phyloP scores from a whole-genome alignment of 2,888 invertebrate genomes.

The Epirrita christyi region DNA sequence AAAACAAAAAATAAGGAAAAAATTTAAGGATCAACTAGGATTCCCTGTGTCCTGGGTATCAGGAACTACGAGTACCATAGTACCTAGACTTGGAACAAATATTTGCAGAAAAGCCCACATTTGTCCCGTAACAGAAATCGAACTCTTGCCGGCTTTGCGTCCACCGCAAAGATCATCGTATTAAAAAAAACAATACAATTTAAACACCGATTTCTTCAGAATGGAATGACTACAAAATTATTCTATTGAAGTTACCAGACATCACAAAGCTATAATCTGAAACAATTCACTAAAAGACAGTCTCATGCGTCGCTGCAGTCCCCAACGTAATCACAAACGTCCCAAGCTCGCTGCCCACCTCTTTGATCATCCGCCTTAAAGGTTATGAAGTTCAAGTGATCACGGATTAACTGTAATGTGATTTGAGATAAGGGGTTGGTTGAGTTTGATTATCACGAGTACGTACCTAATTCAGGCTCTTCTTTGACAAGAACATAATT shows the following conservation, averaged over 20 bases:
- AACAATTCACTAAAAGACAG: slow-evolving; percentile 39
- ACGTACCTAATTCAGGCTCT: too few relatives aligned
- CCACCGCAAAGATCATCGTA: neutral
- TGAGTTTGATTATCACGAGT: too few relatives aligned
- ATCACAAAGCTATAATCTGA: slow-evolving; percentile 19
- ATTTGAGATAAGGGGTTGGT: slow-evolving; percentile 2
- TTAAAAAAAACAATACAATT: too few relatives aligned
- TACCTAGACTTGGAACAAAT: too few relatives aligned
- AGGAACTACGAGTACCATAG: too few relatives aligned
- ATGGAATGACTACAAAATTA: slow-evolving; percentile 3
- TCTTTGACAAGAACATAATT: too few relatives aligned
- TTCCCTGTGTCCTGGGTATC: too few relatives aligned
- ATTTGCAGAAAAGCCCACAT: too few relatives aligned
- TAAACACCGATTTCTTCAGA: neutral
- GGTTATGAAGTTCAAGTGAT: slow-evolving; percentile 28
- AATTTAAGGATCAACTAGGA: too few relatives aligned
- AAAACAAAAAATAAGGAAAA: too few relatives aligned
- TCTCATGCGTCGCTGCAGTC: slow-evolving; percentile 62
- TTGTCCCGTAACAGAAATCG: too few relatives aligned
- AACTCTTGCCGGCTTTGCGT: too few relatives aligned
- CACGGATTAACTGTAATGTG: slow-evolving; percentile 23
- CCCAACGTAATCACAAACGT: slow-evolving; percentile 73
- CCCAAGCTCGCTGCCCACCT: slow-evolving; percentile 65
- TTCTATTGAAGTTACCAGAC: slow-evolving; percentile 2
- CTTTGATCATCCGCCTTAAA: slow-evolving; percentile 52